phyloP scores from a whole-genome alignment of 1,140 invertebrate genomes.

The Bombus sibiricus region DNA sequence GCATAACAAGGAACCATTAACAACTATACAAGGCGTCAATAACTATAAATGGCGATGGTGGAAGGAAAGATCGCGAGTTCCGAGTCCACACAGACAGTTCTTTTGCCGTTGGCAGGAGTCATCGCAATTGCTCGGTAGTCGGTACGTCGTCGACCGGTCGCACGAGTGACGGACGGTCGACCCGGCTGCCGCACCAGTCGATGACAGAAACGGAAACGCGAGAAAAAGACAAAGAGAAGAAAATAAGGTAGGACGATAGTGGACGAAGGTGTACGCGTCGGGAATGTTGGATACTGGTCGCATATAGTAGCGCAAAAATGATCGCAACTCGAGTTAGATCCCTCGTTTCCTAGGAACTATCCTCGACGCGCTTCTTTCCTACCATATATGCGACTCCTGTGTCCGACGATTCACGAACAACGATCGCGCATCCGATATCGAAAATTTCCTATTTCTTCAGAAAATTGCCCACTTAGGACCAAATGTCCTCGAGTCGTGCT shows the following conservation, averaged over 20 bases:
- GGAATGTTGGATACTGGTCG: conserved; percentile 50
- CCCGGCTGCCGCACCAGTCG: neutral
- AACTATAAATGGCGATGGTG: conserved; percentile 59
- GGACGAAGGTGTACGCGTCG: conserved; percentile 50
- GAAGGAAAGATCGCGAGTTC: conserved; percentile 33
- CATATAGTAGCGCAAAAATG: conserved; percentile 55
- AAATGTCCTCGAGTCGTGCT: neutral
- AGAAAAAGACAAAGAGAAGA: conserved; percentile 47
- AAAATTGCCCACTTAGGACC: neutral
- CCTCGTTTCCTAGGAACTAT: conserved; percentile 59
- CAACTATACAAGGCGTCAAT: conserved; percentile 45
- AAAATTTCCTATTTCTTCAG: conserved; percentile 14
- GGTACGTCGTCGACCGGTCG: conserved; percentile 27
- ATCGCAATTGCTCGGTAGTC: conserved; percentile 8
- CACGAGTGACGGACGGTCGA: conserved; percentile 28
- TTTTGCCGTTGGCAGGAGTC: no score
- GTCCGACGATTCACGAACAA: conserved; percentile 4
- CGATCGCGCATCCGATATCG: conserved; percentile 15
- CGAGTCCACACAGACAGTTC: no score
- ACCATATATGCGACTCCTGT: conserved; percentile 43
- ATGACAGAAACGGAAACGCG: conserved; percentile 50
- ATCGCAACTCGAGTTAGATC: conserved; percentile 22
- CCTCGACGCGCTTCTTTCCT: conserved; percentile 44
- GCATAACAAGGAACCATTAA: conserved; percentile 24
- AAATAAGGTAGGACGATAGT: conserved; percentile 25